phyloP scores from a whole-genome alignment of 2,888 invertebrate species.

The Operophtera brumata region DNA sequence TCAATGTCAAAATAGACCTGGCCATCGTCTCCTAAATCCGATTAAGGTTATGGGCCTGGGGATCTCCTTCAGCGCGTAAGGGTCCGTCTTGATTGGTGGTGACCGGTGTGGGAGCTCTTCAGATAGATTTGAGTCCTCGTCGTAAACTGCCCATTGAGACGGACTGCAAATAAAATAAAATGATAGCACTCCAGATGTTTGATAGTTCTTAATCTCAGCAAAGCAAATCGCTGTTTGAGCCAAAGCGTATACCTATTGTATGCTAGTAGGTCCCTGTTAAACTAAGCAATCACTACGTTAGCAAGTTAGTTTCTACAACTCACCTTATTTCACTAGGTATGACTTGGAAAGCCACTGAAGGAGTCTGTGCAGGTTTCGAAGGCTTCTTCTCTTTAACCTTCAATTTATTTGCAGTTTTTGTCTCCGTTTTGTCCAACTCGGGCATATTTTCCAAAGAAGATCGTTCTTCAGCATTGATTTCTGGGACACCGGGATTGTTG shows the following conservation, averaged over 20 bases:
- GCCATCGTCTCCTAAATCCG: conserved; percentile 50
- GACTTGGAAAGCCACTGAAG: conserved; percentile 71
- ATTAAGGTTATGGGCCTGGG: conserved; percentile 66
- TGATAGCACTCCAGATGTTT: not conserved
- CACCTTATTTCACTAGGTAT: conserved; percentile 77
- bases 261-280: not conserved
- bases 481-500: conserved; percentile 44
- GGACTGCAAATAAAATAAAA: conserved; percentile 56
- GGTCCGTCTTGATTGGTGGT: conserved; percentile 64
- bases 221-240: not conserved
- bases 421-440: conserved; percentile 50
- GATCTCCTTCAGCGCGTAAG: conserved; percentile 66
- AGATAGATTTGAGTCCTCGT: conserved; percentile 61
- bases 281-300: no score
- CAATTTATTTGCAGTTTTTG: conserved; percentile 41
- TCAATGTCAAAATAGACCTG: conserved; percentile 38
- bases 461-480: conserved; percentile 56
- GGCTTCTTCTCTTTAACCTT: conserved; percentile 49
- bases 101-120: conserved; percentile 56
- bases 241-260: not conserved
- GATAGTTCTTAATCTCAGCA: not conserved
- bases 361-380: conserved; percentile 58
- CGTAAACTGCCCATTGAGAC: conserved; percentile 72
- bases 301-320: conserved; percentile 25
- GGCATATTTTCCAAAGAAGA: conserved; percentile 56